These are phyloP conservation scores for Drosophila setosimentum DNA, from an alignment of 2,888 invertebrate species.

Conservation along the genomic window DNA sequence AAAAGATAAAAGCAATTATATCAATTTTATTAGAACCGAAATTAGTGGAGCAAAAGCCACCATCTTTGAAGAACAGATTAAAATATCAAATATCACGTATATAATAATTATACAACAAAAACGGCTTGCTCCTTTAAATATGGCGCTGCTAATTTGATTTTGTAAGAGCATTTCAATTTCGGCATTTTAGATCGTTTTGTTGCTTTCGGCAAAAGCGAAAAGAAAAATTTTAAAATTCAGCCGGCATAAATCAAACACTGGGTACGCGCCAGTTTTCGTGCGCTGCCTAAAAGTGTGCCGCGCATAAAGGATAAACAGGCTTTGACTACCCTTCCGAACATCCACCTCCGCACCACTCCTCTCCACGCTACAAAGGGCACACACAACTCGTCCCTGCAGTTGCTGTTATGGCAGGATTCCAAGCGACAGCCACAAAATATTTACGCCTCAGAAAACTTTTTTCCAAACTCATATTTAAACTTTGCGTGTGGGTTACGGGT, in stretches of 20 bases:
- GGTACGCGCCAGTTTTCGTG: slow-evolving; percentile 65
- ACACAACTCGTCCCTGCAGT: not conserved
- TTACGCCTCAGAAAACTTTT: slow-evolving; percentile 78
- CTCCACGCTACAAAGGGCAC: not conserved
- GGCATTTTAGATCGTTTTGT: slow-evolving; percentile 4
- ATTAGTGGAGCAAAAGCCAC: not conserved
- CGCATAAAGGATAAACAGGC: slow-evolving; percentile 74
- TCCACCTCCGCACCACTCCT: not conserved
- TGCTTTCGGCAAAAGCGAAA: slow-evolving; percentile 14
- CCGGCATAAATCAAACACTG: slow-evolving; percentile 80
- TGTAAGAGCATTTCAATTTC: slow-evolving; percentile 9
- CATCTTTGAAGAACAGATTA: not conserved
- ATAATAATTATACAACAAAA: not conserved
- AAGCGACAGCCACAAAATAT: slow-evolving; percentile 73
- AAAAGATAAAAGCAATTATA: not conserved
- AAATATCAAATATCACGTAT: not conserved
- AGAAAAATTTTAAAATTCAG: slow-evolving; percentile 76
- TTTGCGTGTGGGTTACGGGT: slow-evolving; percentile 48
- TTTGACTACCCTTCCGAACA: slow-evolving; percentile 1
- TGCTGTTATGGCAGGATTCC: slow-evolving; percentile 26
- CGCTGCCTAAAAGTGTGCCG: slow-evolving; percentile 65
- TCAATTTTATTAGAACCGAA: not conserved
- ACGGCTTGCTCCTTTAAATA: not conserved
- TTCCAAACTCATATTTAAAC: slow-evolving; percentile 77
- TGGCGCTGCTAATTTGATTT: not conserved